phyloP scores from a whole-genome alignment of 2,888 invertebrate species.

The Heliothis peltigera region DNA sequence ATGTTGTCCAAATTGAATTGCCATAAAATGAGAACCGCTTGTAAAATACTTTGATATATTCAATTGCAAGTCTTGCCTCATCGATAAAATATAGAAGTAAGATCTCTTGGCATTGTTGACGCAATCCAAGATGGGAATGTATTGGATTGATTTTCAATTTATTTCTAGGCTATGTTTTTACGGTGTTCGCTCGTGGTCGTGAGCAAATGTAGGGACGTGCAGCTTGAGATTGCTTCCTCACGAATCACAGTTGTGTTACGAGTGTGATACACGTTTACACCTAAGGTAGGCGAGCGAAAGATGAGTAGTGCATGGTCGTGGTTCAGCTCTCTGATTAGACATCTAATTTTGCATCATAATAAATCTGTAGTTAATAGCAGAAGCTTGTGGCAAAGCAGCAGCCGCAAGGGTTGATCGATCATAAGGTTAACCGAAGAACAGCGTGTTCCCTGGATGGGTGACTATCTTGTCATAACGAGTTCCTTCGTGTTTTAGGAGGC shows the following conservation, averaged over 20 bases:
- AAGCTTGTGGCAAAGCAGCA: background rate
- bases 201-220: constrained; percentile 57
- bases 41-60: constrained; percentile 32
- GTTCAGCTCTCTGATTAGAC: constrained; percentile 24
- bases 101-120: constrained; percentile 53
- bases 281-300: constrained; percentile 25
- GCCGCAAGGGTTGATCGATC: no score
- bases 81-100: constrained; percentile 37
- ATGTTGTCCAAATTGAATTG: constrained; percentile 34
- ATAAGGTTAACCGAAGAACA: no score
- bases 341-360: constrained; percentile 14
- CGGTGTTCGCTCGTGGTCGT: constrained; percentile 38
- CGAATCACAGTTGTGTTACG: constrained; percentile 41
- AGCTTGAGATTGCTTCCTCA: constrained; percentile 55
- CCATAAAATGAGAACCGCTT: constrained; percentile 24
- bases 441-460: no score
- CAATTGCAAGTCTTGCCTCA: constrained; percentile 45
- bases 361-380: constrained; percentile 9
- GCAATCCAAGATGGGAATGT: constrained; percentile 59
- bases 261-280: constrained; percentile 41
- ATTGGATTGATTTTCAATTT: constrained; percentile 67
- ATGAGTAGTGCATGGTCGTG: constrained; percentile 32
- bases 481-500: no score
- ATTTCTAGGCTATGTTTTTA: constrained; percentile 54
- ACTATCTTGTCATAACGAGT: no score